phyloP scores from a whole-genome alignment of 2,113 vertebrate species.

The Drymodes brunneopygia region DNA sequence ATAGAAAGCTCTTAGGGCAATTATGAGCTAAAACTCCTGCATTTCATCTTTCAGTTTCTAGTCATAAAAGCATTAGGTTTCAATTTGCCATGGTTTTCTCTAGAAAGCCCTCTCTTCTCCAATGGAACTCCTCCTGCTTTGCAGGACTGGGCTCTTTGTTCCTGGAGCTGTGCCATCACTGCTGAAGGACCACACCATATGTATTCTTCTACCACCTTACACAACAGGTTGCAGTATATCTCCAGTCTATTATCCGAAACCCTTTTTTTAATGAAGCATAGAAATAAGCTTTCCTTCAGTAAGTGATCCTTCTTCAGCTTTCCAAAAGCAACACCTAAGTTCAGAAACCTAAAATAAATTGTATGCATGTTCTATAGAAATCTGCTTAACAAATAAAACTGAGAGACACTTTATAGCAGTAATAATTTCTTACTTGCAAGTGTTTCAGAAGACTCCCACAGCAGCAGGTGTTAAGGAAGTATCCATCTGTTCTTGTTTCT shows the following conservation, averaged over 20 bases:
- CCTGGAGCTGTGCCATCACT: not conserved
- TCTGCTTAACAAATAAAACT: constrained; percentile 46
- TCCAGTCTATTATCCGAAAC: not conserved
- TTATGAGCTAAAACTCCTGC: not conserved
- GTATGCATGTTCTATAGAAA: constrained; percentile 24
- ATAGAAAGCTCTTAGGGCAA: not conserved
- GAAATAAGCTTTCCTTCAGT: constrained; percentile 16
- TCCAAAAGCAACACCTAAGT: constrained; percentile 9
- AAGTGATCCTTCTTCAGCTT: not conserved
- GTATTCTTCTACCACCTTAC: not conserved
- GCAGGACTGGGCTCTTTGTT: not conserved
- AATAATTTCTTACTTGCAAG: constrained; percentile 56
- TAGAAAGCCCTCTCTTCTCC: not conserved
- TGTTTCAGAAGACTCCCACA: constrained; percentile 54
- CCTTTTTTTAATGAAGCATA: not conserved
- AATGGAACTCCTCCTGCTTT: not conserved
- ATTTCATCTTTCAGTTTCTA: not conserved
- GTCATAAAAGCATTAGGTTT: not conserved
- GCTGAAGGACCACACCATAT: not conserved
- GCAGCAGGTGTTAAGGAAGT: constrained; percentile 62
- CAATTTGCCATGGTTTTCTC: not conserved
- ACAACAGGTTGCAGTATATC: constrained; percentile 12
- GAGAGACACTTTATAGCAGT: constrained; percentile 28
- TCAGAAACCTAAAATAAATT: constrained; percentile 27
- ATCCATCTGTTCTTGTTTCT: constrained; percentile 64